These are phyloP conservation scores for Pangasius larnaudii DNA, from an alignment of 2,797 vertebrate genomes.

Conservation along the genomic window DNA sequence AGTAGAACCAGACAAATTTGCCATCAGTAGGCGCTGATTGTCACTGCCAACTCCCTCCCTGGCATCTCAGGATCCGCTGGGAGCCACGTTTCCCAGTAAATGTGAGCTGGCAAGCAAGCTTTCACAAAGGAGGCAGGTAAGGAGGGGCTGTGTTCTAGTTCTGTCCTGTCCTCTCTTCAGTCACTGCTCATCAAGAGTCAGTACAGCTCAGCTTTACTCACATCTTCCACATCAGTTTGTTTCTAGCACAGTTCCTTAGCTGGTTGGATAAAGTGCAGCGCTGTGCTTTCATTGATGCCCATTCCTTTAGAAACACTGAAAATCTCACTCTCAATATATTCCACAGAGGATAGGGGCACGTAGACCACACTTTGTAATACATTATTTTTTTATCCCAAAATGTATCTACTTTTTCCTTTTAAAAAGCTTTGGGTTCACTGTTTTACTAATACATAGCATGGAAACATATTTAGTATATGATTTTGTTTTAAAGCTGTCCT, in stretches of 20 bases:
- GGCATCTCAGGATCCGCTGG: slow-evolving; percentile 39
- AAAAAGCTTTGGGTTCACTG: background rate
- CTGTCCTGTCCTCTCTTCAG: slow-evolving; percentile 55
- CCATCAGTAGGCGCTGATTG: slow-evolving; percentile 46
- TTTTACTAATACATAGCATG: background rate
- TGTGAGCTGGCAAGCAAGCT: slow-evolving; percentile 51
- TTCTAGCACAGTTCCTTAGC: slow-evolving; percentile 37
- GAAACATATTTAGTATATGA: background rate
- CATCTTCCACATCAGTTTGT: slow-evolving; percentile 39
- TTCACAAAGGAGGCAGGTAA: slow-evolving; percentile 39
- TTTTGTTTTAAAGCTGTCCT: background rate
- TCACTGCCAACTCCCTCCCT: slow-evolving; percentile 53
- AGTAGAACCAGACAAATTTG: slow-evolving; percentile 50
- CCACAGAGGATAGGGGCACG: background rate
- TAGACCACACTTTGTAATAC: background rate
- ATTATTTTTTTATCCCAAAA: background rate
- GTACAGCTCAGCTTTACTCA: slow-evolving; percentile 49
- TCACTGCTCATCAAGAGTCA: slow-evolving; percentile 60
- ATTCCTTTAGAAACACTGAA: background rate
- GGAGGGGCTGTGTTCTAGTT: slow-evolving; percentile 57
- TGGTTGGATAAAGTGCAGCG: background rate
- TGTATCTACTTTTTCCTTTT: background rate
- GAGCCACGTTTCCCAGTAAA: slow-evolving; percentile 51
- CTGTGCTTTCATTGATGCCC: background rate
- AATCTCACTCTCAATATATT: background rate